These are phyloP conservation scores for Narcine bancroftii DNA, from an alignment of 2,113 vertebrate species.

Conservation along the genomic window DNA sequence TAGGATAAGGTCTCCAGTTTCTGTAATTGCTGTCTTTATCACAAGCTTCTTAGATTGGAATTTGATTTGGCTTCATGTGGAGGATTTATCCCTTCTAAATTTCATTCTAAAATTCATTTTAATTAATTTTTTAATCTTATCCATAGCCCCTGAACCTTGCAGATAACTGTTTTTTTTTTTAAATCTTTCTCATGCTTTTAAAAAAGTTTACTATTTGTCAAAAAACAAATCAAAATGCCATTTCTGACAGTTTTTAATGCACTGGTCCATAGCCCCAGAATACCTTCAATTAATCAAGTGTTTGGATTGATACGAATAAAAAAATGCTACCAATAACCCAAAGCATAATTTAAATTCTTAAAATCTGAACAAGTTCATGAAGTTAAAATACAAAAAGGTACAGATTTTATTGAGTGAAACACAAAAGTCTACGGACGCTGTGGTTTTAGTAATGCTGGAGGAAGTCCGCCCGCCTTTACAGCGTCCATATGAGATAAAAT, in stretches of 20 bases:
- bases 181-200: not conserved
- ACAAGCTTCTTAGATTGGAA: slow-evolving; percentile 19
- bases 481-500: no score
- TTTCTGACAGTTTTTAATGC: not conserved
- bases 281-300: not conserved
- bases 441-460: no score
- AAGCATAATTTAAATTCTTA: not conserved
- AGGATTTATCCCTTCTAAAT: not conserved
- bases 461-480: no score
- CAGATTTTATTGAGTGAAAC: not conserved
- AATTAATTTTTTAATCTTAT: slow-evolving; percentile 30
- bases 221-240: not conserved
- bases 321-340: not conserved
- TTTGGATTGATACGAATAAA: not conserved
- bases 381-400: no score
- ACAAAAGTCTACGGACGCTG: no score
- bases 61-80: slow-evolving; percentile 33
- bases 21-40: slow-evolving; percentile 18
- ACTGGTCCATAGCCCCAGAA: not conserved
- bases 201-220: not conserved
- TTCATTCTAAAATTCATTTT: slow-evolving; percentile 31
- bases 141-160: not conserved
- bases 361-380: not conserved
- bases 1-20: not conserved
- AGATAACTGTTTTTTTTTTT: not conserved